phyloP scores from a whole-genome alignment of 2,113 vertebrate species.

The Ochotona curzoniae region DNA sequence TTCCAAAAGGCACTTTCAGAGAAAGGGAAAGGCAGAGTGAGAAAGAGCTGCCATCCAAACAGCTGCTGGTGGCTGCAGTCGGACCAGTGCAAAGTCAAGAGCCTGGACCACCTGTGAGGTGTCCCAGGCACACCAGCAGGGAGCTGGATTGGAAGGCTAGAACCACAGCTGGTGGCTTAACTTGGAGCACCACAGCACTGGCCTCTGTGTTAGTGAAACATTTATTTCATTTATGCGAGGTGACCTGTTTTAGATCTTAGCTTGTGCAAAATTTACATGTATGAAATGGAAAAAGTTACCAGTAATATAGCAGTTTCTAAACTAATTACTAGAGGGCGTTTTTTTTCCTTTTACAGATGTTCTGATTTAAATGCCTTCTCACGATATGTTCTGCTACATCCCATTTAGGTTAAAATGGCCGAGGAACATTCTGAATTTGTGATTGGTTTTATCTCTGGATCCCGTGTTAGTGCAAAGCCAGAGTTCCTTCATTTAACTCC shows the following conservation, averaged over 20 bases:
- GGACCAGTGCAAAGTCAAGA: too few species aligned
- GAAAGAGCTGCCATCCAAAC: too few species aligned
- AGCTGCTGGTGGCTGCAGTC: too few species aligned
- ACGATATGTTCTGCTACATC: neutral
- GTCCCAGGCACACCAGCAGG: too few species aligned
- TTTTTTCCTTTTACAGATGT: neutral
- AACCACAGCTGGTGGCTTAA: too few species aligned
- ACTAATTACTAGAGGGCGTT: neutral
- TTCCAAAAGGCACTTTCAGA: too few species aligned
- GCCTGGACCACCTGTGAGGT: too few species aligned
- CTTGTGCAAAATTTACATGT: neutral
- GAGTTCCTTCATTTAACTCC: conserved; percentile 96
- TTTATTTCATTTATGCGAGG: neutral
- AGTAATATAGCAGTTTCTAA: neutral
- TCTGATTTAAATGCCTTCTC: conserved; percentile 30
- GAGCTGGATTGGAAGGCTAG: too few species aligned
- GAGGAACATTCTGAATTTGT: conserved; percentile 93
- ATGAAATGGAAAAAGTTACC: neutral
- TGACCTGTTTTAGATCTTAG: neutral
- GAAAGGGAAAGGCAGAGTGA: too few species aligned
- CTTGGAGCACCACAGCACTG: too few species aligned
- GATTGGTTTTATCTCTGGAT: conserved; percentile 95
- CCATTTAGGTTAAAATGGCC: conserved; percentile 92
- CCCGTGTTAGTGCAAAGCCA: conserved; percentile 89
- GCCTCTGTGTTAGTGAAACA: too few species aligned